These are phyloP conservation scores for Choreutis nemorana DNA, from an alignment of 2,888 invertebrate species.

Conservation along the genomic window DNA sequence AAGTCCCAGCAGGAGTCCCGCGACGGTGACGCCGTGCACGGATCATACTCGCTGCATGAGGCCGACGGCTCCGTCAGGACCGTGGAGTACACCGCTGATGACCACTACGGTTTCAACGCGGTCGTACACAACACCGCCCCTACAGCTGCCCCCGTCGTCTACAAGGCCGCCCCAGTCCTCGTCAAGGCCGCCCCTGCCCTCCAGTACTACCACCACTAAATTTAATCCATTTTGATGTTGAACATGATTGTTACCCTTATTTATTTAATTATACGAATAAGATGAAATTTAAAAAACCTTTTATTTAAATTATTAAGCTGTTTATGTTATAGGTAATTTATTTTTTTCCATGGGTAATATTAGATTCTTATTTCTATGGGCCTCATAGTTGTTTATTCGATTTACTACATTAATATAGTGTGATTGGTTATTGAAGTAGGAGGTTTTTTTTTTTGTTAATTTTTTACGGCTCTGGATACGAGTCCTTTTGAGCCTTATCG, in stretches of 20 bases:
- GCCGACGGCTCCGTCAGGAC: slow-evolving; percentile 64
- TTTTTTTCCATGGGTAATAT: too few relatives aligned
- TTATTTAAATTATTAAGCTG: not conserved
- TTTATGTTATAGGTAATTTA: not conserved
- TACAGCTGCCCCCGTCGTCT: slow-evolving; percentile 22
- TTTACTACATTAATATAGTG: too few relatives aligned
- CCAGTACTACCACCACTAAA: slow-evolving; percentile 23
- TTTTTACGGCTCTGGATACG: too few relatives aligned
- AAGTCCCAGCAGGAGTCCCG: slow-evolving; percentile 61
- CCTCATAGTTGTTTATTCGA: too few relatives aligned
- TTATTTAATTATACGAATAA: not conserved
- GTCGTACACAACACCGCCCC: slow-evolving; percentile 40
- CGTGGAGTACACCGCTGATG: slow-evolving; percentile 62
- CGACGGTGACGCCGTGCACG: slow-evolving; percentile 63
- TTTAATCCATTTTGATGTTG: slow-evolving; percentile 1
- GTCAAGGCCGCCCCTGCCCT: slow-evolving; percentile 13
- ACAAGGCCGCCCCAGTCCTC: slow-evolving; percentile 16
- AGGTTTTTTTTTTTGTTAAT: too few relatives aligned
- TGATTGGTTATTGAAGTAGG: too few relatives aligned
- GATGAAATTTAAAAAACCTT: not conserved
- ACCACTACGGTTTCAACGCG: slow-evolving; percentile 57
- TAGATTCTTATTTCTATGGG: too few relatives aligned
- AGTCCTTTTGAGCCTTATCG: too few relatives aligned
- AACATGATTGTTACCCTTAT: too few relatives aligned
- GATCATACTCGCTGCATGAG: slow-evolving; percentile 61